Evolutionary conservation across 2,888 invertebrate species (phyloP), one percentile per base, ranked within the genome.

Genomic region (Halictus ligatus): DNA sequence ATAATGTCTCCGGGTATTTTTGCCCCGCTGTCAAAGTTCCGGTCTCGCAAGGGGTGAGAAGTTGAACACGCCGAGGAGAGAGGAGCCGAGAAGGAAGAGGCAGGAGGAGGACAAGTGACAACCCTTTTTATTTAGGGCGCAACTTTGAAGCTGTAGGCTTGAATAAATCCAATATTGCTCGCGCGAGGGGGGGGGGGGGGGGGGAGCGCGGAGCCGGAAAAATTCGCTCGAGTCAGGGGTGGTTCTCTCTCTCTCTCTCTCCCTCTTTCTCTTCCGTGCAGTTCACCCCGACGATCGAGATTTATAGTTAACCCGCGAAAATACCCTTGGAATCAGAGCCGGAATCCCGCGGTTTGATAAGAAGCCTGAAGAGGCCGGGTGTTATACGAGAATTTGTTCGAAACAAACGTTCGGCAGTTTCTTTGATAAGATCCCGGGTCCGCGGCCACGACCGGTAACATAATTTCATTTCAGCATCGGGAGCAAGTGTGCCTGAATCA

Each of bases 101-200:
- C n/a, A 60, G 25, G 60, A 72, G 60, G 78, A 73, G 78, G 88
- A 82, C 83, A 91, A 92, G 92, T 92, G 94, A 94, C 91, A 95
- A 95, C 94, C 94, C 94, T 94, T 95, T 95, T 95, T 94, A 95
- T 95, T 95, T 95, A 94, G 93, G 92, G 93, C 91, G 91, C 91
- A 93, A 94, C 92, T 94, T 94, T 90, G 81, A 35, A 74, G 83
- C 83, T 87, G 88, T 86, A 90, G 90, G 92, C 89, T 91, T 92
- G 93, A 93, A 93, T 94, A 94, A 94, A 95, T 95, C 93, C 94
- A 94, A 95, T 94, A 94, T 94, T 54, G 54, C 54, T 2, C 10
- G 2, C 92, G 92, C 91, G 90, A 88, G 88, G 0, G 84, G 64
- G 76, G 75, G 69, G 75, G 48, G 69, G 43, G 35, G 35, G 35